A percentile compares a stretch with the other conserved stretches of the same genome.
These are phyloP conservation scores for Diaprepes abbreviatus DNA, from an alignment of 2,888 invertebrate genomes.

Conservation along the genomic window DNA sequence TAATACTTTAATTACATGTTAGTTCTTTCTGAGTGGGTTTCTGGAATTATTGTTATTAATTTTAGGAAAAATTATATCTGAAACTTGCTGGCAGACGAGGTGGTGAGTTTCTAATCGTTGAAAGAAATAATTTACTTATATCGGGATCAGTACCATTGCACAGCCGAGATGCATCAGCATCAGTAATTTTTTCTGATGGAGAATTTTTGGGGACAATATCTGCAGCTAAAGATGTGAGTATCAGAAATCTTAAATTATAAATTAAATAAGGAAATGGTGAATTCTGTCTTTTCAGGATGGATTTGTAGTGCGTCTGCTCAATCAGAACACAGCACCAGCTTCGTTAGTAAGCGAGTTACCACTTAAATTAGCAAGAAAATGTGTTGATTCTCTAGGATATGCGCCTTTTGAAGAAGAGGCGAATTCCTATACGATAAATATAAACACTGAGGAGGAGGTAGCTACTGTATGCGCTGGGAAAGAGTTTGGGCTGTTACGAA, in stretches of 20 bases:
- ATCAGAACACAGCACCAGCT: slow-evolving; percentile 73
- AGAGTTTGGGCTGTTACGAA: slow-evolving; percentile 89
- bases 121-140: slow-evolving; percentile 71
- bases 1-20: too few species aligned
- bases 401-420: slow-evolving; percentile 80
- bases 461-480: slow-evolving; percentile 86
- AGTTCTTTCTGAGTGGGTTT: too few species aligned
- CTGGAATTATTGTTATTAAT: slow-evolving; percentile 55
- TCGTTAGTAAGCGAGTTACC: slow-evolving; percentile 76
- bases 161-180: slow-evolving; percentile 68
- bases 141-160: slow-evolving; percentile 67
- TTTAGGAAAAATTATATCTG: slow-evolving; percentile 85
- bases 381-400: slow-evolving; percentile 82
- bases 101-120: slow-evolving; percentile 71
- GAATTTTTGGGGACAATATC: slow-evolving; percentile 84
- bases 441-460: slow-evolving; percentile 80
- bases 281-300: slow-evolving; percentile 73
- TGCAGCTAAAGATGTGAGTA: slow-evolving; percentile 81
- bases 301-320: slow-evolving; percentile 82
- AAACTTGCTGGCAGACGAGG: slow-evolving; percentile 73
- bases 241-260: too few species aligned
- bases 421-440: slow-evolving; percentile 61
- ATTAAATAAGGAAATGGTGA: too few species aligned
- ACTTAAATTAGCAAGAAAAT: slow-evolving; percentile 83
- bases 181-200: slow-evolving; percentile 82